A percentile compares a stretch with the other conserved stretches of the same genome.
These are phyloP conservation scores for Acleris literana DNA, from an alignment of 2,888 invertebrate species.

Conservation along the genomic window DNA sequence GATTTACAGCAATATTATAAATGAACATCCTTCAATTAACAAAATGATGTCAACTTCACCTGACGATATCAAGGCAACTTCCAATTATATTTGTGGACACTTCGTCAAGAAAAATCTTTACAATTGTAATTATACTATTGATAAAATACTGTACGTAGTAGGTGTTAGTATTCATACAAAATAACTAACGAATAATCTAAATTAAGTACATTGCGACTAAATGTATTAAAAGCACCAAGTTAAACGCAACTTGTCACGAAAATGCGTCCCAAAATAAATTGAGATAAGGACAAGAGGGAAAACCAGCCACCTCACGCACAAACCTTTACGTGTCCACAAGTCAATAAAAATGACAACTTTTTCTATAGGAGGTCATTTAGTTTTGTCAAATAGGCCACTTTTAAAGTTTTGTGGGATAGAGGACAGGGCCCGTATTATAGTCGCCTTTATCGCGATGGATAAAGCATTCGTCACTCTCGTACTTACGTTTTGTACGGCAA, in stretches of 20 bases:
- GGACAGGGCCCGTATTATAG: too few relatives aligned
- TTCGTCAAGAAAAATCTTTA: background rate
- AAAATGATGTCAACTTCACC: too few relatives aligned
- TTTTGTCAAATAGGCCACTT: too few relatives aligned
- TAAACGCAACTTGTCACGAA: constrained; percentile 45
- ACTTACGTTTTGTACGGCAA: too few relatives aligned
- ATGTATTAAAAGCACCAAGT: constrained; percentile 58
- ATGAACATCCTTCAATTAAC: background rate
- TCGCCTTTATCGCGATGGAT: too few relatives aligned
- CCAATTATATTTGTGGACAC: background rate
- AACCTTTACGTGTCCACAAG: background rate
- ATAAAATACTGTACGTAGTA: constrained; percentile 12
- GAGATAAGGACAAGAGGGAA: background rate
- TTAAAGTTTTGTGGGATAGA: too few relatives aligned
- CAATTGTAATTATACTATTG: constrained; percentile 14
- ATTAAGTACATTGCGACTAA: constrained; percentile 58
- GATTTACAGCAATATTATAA: too few relatives aligned
- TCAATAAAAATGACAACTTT: too few relatives aligned
- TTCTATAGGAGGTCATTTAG: too few relatives aligned
- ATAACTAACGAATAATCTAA: constrained; percentile 17
- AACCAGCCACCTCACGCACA: constrained; percentile 1
- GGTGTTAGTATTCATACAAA: constrained; percentile 11
- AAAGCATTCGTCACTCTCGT: too few relatives aligned
- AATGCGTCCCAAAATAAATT: constrained; percentile 36
- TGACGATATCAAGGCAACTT: too few relatives aligned